These are phyloP conservation scores for Sapajus apella DNA, from an alignment of 2,113 vertebrate genomes.

Conservation along the genomic window DNA sequence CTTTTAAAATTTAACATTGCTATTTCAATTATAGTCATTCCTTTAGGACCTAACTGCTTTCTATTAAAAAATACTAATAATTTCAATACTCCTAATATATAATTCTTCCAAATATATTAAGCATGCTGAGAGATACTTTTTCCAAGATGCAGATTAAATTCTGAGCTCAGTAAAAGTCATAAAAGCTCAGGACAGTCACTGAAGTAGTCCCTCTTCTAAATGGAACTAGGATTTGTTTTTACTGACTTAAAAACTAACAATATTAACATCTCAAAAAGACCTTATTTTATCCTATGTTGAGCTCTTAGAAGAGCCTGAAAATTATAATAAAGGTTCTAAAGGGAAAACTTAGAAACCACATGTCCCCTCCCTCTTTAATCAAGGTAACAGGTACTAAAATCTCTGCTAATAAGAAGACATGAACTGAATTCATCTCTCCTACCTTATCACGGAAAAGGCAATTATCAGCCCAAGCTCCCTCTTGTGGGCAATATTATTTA, in stretches of 20 bases:
- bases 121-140: not conserved
- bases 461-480: not conserved
- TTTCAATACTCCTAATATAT: not conserved
- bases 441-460: not conserved
- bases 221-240: not conserved
- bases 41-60: not conserved
- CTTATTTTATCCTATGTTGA: not conserved
- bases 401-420: not conserved
- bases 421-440: not conserved
- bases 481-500: constrained; percentile 19
- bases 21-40: not conserved
- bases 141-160: not conserved
- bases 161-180: not conserved
- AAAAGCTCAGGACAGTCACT: not conserved
- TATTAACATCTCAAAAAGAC: not conserved
- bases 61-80: not conserved
- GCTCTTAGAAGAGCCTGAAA: not conserved
- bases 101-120: not conserved
- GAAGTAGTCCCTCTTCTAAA: not conserved
- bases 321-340: not conserved
- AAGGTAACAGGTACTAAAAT: not conserved
- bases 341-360: not conserved
- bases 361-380: not conserved
- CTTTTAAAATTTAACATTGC: not conserved
- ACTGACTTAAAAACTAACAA: not conserved